Percentiles rank a stretch among this genome's conserved stretches.
Evolutionary conservation across 2,797 vertebrate species (phyloP).

Genomic region (Anomalospiza imberbis): DNA sequence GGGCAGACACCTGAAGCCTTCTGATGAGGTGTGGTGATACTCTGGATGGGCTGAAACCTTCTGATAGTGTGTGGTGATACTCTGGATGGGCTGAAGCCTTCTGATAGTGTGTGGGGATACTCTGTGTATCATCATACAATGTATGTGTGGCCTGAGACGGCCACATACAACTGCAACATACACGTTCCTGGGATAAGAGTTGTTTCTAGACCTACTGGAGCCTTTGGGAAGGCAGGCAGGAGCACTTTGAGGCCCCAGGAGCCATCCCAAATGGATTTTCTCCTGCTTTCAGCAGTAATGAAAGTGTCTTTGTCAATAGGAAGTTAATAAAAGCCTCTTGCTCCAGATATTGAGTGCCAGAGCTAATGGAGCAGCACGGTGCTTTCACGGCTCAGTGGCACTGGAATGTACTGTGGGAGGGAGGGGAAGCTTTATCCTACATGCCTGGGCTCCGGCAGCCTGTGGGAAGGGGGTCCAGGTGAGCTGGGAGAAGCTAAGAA

Average conservation of each 20-base stretch:
- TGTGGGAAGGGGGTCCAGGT: neutral
- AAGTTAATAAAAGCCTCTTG: neutral
- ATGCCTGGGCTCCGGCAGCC: neutral
- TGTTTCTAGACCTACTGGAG: neutral
- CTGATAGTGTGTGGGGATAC: neutral
- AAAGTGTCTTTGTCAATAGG: neutral
- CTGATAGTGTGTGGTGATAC: neutral
- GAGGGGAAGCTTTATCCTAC: neutral
- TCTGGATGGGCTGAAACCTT: neutral
- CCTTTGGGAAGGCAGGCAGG: neutral
- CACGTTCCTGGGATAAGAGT: neutral
- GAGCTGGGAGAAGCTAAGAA: neutral
- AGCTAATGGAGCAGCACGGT: neutral
- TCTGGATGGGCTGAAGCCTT: neutral
- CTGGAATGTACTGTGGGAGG: neutral
- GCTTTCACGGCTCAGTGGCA: neutral
- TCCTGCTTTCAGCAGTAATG: neutral
- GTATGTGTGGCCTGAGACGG: neutral
- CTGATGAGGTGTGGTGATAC: neutral
- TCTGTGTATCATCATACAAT: neutral
- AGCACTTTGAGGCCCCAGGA: rapidly evolving
- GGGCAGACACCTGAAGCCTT: neutral
- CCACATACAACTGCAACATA: neutral
- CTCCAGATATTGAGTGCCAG: neutral
- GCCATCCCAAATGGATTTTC: neutral